phyloP scores from a whole-genome alignment of 2,888 invertebrate genomes.

The Noctua fimbriata region DNA sequence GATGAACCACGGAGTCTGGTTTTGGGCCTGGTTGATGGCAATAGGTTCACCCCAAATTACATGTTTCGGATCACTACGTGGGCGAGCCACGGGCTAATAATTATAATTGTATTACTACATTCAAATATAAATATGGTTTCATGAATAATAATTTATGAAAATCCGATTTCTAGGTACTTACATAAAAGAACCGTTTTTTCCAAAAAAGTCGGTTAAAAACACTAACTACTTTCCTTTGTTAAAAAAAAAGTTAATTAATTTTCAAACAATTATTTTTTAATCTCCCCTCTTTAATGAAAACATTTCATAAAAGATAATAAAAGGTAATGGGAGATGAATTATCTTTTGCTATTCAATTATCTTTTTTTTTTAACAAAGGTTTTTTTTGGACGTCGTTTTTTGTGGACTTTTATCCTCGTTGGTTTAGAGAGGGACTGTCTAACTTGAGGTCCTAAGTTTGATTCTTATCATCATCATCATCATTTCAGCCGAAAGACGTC shows the following conservation, averaged over 20 bases:
- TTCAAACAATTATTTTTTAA: conserved; percentile 46
- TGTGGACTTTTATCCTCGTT: conserved; percentile 13
- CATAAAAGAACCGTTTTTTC: background rate
- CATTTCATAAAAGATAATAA: conserved; percentile 49
- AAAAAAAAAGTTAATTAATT: conserved; percentile 46
- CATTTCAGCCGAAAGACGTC: no score
- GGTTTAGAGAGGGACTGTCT: background rate
- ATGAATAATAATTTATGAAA: background rate
- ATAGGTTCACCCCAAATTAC: no score
- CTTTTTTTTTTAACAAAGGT: conserved; percentile 21
- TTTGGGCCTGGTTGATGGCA: no score
- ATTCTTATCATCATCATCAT: no score
- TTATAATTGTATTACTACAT: no score
- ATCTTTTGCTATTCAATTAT: conserved; percentile 45
- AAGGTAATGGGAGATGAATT: conserved; percentile 42
- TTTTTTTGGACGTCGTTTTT: conserved; percentile 5
- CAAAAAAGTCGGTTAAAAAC: background rate
- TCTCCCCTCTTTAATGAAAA: conserved; percentile 41
- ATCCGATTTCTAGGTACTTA: background rate
- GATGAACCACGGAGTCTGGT: no score
- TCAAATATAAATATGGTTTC: no score
- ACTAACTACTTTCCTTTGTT: conserved; percentile 10
- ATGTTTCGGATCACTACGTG: no score
- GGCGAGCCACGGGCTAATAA: no score
- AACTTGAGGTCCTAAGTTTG: background rate